Evolutionary conservation across 2,113 vertebrate species (phyloP).

Genomic region (Podarcis muralis): DNA sequence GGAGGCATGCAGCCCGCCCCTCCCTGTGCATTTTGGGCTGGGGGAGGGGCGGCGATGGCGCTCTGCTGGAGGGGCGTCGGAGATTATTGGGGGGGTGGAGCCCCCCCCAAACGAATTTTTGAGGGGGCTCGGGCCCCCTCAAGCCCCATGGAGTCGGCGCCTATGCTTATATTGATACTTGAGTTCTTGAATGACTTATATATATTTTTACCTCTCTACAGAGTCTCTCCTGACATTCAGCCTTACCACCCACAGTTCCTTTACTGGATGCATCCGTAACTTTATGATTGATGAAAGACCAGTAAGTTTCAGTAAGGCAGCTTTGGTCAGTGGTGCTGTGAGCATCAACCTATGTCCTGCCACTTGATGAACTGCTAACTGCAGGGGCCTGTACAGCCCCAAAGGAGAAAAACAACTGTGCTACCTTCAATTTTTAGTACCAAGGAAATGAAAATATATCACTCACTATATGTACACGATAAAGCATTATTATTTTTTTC

Average conservation of each 20-base stretch:
- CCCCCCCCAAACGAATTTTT: too few relatives aligned
- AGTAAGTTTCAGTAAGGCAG: conserved; percentile 88
- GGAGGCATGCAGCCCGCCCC: too few relatives aligned
- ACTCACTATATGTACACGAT: conserved; percentile 28
- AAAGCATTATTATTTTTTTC: conserved; percentile 46
- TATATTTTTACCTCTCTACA: conserved; percentile 61
- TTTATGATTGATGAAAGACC: conserved; percentile 84
- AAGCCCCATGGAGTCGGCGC: too few relatives aligned
- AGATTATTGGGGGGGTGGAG: too few relatives aligned
- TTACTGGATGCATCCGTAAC: conserved; percentile 90
- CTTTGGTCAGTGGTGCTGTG: conserved; percentile 88
- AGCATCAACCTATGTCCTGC: conserved; percentile 89
- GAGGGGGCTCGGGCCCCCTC: too few relatives aligned
- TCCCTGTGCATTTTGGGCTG: too few relatives aligned
- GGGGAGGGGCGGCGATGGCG: too few relatives aligned
- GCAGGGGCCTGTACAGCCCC: conserved; percentile 42
- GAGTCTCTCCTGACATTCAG: conserved; percentile 82
- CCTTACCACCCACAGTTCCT: conserved; percentile 79
- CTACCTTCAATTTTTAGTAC: not conserved
- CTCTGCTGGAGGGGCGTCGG: too few relatives aligned
- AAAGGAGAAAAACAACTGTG: not conserved
- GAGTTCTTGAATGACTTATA: not conserved
- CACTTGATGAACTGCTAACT: conserved; percentile 66
- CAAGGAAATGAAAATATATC: conserved; percentile 40
- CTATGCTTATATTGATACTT: not conserved